Conservation (phyloP, 2,113 vertebrate species). For the Antechinus stuartii region DNA sequence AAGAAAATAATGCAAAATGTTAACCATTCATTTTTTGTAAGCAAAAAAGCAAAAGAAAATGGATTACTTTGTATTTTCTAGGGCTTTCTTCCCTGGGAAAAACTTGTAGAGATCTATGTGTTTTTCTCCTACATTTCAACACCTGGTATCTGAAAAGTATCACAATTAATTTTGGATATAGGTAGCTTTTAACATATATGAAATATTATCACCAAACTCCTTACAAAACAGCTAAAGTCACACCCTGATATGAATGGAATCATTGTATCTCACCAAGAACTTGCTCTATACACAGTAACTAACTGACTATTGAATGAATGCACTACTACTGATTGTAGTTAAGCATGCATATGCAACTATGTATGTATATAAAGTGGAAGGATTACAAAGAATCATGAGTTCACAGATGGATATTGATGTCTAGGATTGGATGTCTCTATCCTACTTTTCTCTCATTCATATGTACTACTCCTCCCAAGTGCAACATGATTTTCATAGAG, state of each 20-base stretch:
- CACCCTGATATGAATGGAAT: not conserved
- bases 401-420: not conserved
- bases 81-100: slow-evolving; percentile 51
- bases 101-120: not conserved
- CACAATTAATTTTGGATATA: slow-evolving; percentile 7
- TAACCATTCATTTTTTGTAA: slow-evolving; percentile 38
- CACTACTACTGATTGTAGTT: not conserved
- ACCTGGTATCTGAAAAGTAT: slow-evolving; percentile 12
- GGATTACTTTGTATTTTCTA: not conserved
- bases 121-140: not conserved
- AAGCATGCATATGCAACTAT: not conserved
- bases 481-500: not conserved
- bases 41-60: slow-evolving; percentile 30
- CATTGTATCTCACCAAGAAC: not conserved
- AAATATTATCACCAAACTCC: not conserved
- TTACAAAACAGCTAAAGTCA: not conserved
- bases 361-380: not conserved
- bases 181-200: not conserved
- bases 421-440: not conserved
- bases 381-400: not conserved
- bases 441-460: not conserved
- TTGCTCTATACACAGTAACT: not conserved
- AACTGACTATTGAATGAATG: not conserved
- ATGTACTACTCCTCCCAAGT: not conserved
- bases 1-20: slow-evolving; percentile 50